Base-by-base conservation (phyloP, 1,140 invertebrate species). In the Drosophila ercepeae region DNA sequence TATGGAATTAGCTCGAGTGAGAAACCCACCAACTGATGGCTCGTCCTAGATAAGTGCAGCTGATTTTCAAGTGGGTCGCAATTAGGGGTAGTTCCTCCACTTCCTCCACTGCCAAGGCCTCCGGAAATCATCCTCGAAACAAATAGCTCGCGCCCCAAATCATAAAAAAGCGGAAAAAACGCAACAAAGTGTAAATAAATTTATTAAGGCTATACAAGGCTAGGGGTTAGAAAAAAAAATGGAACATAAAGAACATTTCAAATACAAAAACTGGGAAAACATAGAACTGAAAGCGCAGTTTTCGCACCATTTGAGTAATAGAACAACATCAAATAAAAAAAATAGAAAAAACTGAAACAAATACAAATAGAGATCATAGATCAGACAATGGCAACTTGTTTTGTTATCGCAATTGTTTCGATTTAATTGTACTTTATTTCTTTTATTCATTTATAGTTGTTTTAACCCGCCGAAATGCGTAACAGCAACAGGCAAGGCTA, bases 151-250 rank as follows among this genome's bases (percentile, higher is more conserved):
- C 82, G 81, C 81, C 81, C 81, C 81, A 86, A 81, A 86, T 84
- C 60, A 69, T 25, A 63, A 68, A 53, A 21, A 21, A 21, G 54
- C 45, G 72, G 51, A 61, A 53, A 72, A 72, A 83, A 81, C 54
- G 76, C 81, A 86, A 74, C 77, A 86, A 88, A 81, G 82, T 86
- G 82, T 88, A 86, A 86, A 81, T 86, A 88, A 86, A 81, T 77
- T 65, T 76, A 86, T 86, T 86, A 86, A 88, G 84, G 45, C 64
- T 34, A 67, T 67, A 44, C 61, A 18, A 3, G 8, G 42, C 36
- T 44, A 48, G 61, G 60, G 59, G 50, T 51, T 52, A 58, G n/a
- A n/a, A 45, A 67, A 70, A 42, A 42, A 14, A 39, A 6, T 16
- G 16, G 19, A 29, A 25, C 53, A 44, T 59, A 64, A 65, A 67